Base-by-base conservation (phyloP, 64 coral and sea anemone species). In the Pocillopora verrucosa region DNA sequence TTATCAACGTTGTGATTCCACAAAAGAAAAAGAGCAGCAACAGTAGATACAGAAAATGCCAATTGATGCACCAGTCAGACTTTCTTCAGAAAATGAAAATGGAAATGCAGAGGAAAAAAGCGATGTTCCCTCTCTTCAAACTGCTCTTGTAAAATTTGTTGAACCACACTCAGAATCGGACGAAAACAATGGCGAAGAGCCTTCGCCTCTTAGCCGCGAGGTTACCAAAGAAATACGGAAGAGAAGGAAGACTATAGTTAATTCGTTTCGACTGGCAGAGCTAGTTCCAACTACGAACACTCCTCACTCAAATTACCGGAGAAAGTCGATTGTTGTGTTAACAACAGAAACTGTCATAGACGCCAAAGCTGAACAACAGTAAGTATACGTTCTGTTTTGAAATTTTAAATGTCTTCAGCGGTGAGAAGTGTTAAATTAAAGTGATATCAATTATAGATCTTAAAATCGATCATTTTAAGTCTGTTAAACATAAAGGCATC, bases 251-350 rank as follows among this genome's bases (percentile, higher is more conserved):
- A 96, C 94, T 16, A 93, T 96, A 24, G 94, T 96, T 16, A 80
- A 92, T 63, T 93, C 94, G 59, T 96, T 96, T 87, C 94, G 94
- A 25, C 84, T 96, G 11, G 94, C 92, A 76, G 91, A 96, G 74
- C 83, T 96, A 51, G 89, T 96, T 1, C 91, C 94, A 10, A 96
- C 94, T 2, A 81, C 77, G 20, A 96, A 89, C 60, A 96, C 94
- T 2, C 94, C 91, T 13, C 89, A 87, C 58, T 91, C 94, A 10
- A 93, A 75, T 65, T 96, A 96, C 75, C 91, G 94, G 15, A 65
- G 91, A 87, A 96, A 96, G 78, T 96, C 94, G 15, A 78, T 92
- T 60, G 57, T 60, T 76, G 57, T 91, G 22, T 84, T 96, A 58
- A 96, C 84, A 22, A 89, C 87, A 72, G 86, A 96, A 80, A 86